Evolutionary conservation across 2,797 vertebrate species (phyloP).

Genomic region (Argyrosomus regius): DNA sequence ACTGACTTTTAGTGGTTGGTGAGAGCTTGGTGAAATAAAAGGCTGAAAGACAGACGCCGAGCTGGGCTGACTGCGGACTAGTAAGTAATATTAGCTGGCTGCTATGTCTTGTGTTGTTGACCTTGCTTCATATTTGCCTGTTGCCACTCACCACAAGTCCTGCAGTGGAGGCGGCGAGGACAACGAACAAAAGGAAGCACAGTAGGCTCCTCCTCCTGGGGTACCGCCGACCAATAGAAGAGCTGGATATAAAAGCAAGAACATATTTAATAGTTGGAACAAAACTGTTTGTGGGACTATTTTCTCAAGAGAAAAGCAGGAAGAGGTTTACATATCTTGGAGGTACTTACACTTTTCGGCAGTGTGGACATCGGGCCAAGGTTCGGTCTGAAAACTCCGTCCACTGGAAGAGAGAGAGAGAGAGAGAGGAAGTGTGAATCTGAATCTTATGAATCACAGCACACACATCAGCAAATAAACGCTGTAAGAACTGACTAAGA

Average conservation of each 20-base stretch:
- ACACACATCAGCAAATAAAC: not conserved
- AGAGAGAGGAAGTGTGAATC: conserved; percentile 26
- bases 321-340: too few species aligned
- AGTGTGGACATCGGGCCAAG: conserved; percentile 91
- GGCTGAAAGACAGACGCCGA: too few species aligned
- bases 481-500: not conserved
- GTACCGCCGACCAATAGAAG: conserved; percentile 90
- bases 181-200: conserved; percentile 88
- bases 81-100: too few species aligned
- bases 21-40: too few species aligned
- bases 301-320: not conserved
- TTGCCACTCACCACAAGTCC: conserved; percentile 81
- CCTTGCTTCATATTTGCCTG: too few species aligned
- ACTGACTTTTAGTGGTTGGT: too few species aligned
- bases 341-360: conserved; percentile 90
- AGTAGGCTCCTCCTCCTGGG: conserved; percentile 88
- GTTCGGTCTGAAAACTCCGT: conserved; percentile 91
- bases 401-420: conserved; percentile 82
- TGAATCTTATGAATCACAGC: not conserved
- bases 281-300: not conserved
- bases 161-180: conserved; percentile 81
- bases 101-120: too few species aligned
- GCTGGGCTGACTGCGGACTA: too few species aligned
- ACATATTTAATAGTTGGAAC: not conserved
- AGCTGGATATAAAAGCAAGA: conserved; percentile 77